Conservation (phyloP, 2,113 vertebrate species). For the Pseudolaguvia tuberculata region DNA sequence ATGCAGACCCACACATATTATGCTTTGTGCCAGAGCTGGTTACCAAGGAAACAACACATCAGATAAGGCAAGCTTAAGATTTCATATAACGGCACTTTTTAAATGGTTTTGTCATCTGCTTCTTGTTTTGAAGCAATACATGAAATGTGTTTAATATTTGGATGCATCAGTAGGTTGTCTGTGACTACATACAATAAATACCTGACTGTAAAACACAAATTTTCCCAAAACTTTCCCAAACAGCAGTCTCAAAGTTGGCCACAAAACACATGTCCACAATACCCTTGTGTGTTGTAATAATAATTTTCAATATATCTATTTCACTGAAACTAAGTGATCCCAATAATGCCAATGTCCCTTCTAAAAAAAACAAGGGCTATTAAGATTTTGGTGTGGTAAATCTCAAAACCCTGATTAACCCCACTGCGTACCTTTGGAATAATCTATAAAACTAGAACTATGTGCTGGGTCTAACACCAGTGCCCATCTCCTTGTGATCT, state of each 20-base stretch:
- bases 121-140: neutral
- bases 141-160: neutral
- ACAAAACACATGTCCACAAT: neutral
- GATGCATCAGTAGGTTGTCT: neutral
- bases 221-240: neutral
- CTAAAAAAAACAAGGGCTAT: neutral
- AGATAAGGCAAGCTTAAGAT: slow-evolving; percentile 20
- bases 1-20: slow-evolving; percentile 1
- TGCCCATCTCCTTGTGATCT: neutral
- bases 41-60: slow-evolving; percentile 32
- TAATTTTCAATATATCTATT: neutral
- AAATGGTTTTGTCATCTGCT: slow-evolving; percentile 2
- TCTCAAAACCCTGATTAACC: neutral
- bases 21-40: slow-evolving; percentile 15
- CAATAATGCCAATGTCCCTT: neutral
- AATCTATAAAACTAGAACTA: neutral
- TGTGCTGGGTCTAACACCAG: neutral
- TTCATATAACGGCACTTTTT: slow-evolving; percentile 14
- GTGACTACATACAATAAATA: neutral
- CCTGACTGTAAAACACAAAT: neutral
- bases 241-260: neutral
- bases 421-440: neutral
- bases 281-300: neutral
- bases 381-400: neutral
- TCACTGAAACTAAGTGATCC: neutral